Base-by-base conservation (phyloP, 2,888 invertebrate species). In the Dynastes hyllus region DNA sequence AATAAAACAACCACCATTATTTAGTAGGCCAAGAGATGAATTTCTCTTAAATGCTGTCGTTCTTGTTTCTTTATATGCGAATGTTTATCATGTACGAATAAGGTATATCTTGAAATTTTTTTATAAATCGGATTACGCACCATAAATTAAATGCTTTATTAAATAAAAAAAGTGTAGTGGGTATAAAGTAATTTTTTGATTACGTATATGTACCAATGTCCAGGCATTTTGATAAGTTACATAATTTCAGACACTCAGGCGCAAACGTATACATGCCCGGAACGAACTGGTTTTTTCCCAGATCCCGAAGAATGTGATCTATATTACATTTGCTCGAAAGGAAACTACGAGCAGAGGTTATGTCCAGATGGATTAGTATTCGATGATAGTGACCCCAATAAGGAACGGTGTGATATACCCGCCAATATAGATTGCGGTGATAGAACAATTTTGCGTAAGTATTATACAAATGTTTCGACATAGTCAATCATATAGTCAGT, bases 311-410 rank as follows among this genome's bases (percentile, higher is more conserved):
- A 95, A 88, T 95, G 95, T 87, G 95, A 96, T 89, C 91, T 95
- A 81, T 95, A 95, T 88, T 95, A 94, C 89, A 92, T 92, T 85
- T 95, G 95, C 89, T 89, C 90, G 78, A 92, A 92, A 88, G 93
- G 93, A 37, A 90, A 90, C 79, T 87, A 93, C 2, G 94, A 94
- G 87, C 90, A 92, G 78, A 93, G 91, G 83, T 90, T 95, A 13
- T 96, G 95, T 87, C 94, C 95, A 0, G 95, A 96, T 82, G 95
- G 95, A 1, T 90, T 95, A 50, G 94, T 95, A 29, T 96, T 95
- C 88, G 91, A 93, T 78, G 94, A 94, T 82, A 92, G 92, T 82
- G 93, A 94, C 86, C 92, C 94, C 0, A 93, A 92, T 87, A 93
- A 93, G 83, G 94, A 94, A 83, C 90, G 92, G 66, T 96, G 95